Percentiles rank a stretch among this genome's conserved stretches.
Evolutionary conservation across 2,797 vertebrate species (phyloP).

Genomic region (Parauchenoglanis ngamensis): DNA sequence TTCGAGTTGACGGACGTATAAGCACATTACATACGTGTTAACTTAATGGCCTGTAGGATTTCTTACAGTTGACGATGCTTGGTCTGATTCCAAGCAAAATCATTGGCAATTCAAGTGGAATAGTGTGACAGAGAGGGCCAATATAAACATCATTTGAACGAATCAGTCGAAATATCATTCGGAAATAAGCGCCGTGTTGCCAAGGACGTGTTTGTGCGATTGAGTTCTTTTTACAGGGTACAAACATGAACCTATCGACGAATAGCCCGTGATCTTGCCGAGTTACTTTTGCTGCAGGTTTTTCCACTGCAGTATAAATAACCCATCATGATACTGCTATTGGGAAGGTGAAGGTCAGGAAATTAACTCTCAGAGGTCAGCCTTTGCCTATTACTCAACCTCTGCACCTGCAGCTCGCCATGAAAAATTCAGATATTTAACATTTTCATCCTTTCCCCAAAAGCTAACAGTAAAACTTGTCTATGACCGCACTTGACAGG

Average conservation of each 20-base stretch:
- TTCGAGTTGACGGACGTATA: neutral
- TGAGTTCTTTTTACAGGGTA: constrained; percentile 25
- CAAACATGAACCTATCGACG: constrained; percentile 46
- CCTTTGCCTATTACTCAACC: neutral
- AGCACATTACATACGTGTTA: neutral
- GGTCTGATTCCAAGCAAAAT: constrained; percentile 34
- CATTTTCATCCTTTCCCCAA: constrained; percentile 17
- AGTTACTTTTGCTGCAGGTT: neutral
- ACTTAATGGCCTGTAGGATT: neutral
- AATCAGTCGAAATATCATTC: neutral
- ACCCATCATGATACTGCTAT: neutral
- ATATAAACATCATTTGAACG: neutral
- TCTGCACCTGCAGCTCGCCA: neutral
- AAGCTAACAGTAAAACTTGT: constrained; percentile 31
- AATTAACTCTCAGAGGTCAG: constrained; percentile 18
- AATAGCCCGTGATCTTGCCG: neutral
- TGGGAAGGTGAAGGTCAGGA: constrained; percentile 8
- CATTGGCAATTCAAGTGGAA: neutral
- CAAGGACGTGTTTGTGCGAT: neutral
- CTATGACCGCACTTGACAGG: constrained; percentile 18
- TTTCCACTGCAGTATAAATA: neutral
- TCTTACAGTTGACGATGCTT: neutral
- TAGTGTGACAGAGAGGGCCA: neutral
- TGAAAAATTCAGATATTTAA: neutral
- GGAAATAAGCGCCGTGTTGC: neutral